Percentiles rank a stretch among this genome's conserved stretches.
Conservation (phyloP, 2,888 invertebrate species). For the Nymphalis c-album region DNA sequence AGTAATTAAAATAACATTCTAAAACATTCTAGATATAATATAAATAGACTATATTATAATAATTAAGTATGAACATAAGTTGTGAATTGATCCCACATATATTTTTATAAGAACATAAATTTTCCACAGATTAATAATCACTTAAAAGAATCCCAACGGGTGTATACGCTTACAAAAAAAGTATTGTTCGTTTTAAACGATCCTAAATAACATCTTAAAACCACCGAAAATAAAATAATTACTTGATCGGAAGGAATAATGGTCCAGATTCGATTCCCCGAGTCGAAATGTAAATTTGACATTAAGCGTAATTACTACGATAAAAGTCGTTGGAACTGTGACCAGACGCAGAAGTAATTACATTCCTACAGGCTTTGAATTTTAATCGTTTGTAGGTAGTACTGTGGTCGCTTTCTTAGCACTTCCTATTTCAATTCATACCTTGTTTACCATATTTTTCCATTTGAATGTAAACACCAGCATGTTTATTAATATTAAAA, state of each 20-base stretch:
- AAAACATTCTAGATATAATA: too few species aligned
- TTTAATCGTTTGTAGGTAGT: conserved; percentile 58
- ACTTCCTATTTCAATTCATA: conserved; percentile 32
- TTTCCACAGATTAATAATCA: too few species aligned
- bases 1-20: too few species aligned
- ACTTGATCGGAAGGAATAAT: conserved; percentile 30
- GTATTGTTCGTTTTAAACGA: neutral
- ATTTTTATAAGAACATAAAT: too few species aligned
- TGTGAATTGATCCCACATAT: too few species aligned
- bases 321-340: conserved; percentile 71
- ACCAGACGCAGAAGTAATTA: conserved; percentile 74
- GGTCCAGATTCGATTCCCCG: conserved; percentile 32
- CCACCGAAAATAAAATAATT: neutral
- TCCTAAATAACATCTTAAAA: neutral
- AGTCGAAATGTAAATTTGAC: conserved; percentile 64
- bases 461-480: conserved; percentile 17
- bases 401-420: conserved; percentile 25
- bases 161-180: neutral
- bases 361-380: conserved; percentile 78
- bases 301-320: conserved; percentile 74
- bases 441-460: conserved; percentile 25
- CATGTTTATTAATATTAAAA: conserved; percentile 20
- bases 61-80: too few species aligned
- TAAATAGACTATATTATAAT: too few species aligned
- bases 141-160: neutral